A percentile compares a stretch with the other conserved stretches of the same genome.
These are phyloP conservation scores for Aphaenogaster floridana DNA, from an alignment of 1,140 invertebrate genomes.

Conservation along the genomic window DNA sequence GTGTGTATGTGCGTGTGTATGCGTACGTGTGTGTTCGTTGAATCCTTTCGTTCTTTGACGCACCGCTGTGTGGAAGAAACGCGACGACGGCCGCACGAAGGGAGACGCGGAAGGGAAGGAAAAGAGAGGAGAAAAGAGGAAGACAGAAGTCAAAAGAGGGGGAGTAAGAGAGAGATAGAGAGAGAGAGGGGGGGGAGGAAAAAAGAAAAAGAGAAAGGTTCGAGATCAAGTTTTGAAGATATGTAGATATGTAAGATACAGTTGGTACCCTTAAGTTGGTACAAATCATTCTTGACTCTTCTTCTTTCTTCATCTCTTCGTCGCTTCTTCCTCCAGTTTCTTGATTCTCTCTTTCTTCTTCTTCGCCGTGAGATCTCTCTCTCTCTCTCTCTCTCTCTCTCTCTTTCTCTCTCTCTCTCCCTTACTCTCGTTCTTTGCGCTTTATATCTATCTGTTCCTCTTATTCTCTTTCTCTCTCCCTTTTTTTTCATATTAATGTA, in stretches of 20 bases:
- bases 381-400: slow-evolving; percentile 29
- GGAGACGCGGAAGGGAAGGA: background rate
- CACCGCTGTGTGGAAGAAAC: slow-evolving; percentile 39
- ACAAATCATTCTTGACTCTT: background rate
- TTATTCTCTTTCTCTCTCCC: slow-evolving; percentile 26
- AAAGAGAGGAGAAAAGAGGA: slow-evolving; percentile 21
- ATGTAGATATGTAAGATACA: slow-evolving; percentile 11
- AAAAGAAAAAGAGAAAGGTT: slow-evolving; percentile 38
- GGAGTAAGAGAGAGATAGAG: slow-evolving; percentile 15
- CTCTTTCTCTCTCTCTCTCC: slow-evolving; percentile 39
- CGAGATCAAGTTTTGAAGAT: background rate
- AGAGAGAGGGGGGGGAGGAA: background rate
- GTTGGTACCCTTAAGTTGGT: slow-evolving; percentile 35
- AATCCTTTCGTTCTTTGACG: slow-evolving; percentile 41
- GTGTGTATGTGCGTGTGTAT: background rate
- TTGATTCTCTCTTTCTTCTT: slow-evolving; percentile 55
- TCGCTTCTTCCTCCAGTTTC: slow-evolving; percentile 35
- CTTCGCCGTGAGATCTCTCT: slow-evolving; percentile 39
- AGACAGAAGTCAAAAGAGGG: slow-evolving; percentile 6
- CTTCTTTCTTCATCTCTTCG: slow-evolving; percentile 51
- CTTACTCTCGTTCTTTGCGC: slow-evolving; percentile 26
- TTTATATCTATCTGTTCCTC: slow-evolving; percentile 44
- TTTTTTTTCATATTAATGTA: background rate
- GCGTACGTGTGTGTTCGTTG: slow-evolving; percentile 3
- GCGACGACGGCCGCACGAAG: slow-evolving; percentile 39